Base-by-base conservation (phyloP, 2,113 vertebrate species). In the Sylvietta virens region DNA sequence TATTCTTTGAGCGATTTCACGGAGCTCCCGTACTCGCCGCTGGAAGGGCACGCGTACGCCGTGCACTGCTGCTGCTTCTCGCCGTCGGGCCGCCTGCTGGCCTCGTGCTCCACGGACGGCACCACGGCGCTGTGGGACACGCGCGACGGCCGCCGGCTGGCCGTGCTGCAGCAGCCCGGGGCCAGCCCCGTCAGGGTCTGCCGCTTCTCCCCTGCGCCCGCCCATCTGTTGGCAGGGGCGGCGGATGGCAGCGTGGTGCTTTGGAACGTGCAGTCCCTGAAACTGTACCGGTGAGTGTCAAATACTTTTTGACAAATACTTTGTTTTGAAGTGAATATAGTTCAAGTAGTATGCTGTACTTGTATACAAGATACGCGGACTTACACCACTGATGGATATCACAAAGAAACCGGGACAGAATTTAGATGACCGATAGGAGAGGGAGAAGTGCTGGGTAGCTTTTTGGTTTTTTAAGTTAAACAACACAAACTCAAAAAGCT, bases 21-120 rank as follows among this genome's bases (percentile, higher is more conserved):
- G 0, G 99, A 99, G 96, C 97, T 98, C 20, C 95, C 98, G 0
- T 98, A 98, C 95, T 99, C 99, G 0, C 99, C 99, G 0, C 56
- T 99, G 88, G 94, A 91, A 9, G 98, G 98, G 3, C 99, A 99
- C 27, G 95, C 98, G 2, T 99, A 99, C 4, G 97, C 98, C 10
- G 98, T 99, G 60, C 99, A 99, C 97, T 99, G 98, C 96, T 99
- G 99, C 97, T 99, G 98, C 96, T 99, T 99, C 97, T 99, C 99
- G 11, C 54, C 98, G 1, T 99, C 98, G 8, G 99, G 99, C 3
- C 98, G 97, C 22, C 39, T 98, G 93, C 95, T 99, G 39, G 98
- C 98, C 39, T 99, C 99, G 0, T 99, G 99, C 88, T 99, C 99
- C 9, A 99, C 99, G 3, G 99, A 99, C 13, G 99, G 99, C 8